Percentiles rank a stretch among this genome's conserved stretches.
Conservation (phyloP, 2,113 vertebrate genomes). For the Sander lucioperca region DNA sequence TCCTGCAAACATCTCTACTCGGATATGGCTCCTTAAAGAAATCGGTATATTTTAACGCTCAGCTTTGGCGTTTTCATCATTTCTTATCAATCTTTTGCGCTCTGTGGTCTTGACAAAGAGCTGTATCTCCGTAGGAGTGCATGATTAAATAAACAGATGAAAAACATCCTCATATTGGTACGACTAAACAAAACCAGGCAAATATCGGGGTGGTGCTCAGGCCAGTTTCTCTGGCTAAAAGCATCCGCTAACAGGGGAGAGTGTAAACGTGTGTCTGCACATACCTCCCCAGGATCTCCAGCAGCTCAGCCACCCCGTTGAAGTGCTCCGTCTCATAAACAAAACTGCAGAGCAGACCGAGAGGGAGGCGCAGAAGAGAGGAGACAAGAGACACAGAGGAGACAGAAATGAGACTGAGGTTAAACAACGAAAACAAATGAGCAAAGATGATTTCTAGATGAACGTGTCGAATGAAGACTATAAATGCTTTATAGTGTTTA, state of each 20-base stretch:
- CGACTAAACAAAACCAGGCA: background rate
- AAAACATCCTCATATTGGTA: background rate
- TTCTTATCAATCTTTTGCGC: background rate
- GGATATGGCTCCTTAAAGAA: too few relatives aligned
- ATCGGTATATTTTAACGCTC: background rate
- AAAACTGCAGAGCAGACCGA: constrained; percentile 88
- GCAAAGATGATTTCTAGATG: background rate
- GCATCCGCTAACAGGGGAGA: background rate
- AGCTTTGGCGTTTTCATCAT: background rate
- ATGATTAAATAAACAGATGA: background rate
- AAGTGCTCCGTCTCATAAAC: constrained; percentile 99
- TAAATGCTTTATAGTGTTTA: too few relatives aligned
- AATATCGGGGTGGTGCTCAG: background rate
- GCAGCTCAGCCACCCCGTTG: constrained; percentile 98
- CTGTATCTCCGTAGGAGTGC: background rate
- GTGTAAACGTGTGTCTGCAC: constrained; percentile 36
- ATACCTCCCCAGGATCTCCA: constrained; percentile 99
- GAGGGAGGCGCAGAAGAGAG: background rate
- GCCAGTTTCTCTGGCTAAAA: background rate
- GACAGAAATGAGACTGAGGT: background rate
- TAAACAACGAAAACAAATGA: background rate
- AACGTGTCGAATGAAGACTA: background rate
- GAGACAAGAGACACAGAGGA: background rate
- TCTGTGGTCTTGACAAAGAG: background rate
- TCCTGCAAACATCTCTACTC: background rate